Percentiles rank a stretch among this genome's conserved stretches.
These are phyloP conservation scores for Drosophila paramelanica DNA, from an alignment of 2,888 invertebrate species.

Conservation along the genomic window DNA sequence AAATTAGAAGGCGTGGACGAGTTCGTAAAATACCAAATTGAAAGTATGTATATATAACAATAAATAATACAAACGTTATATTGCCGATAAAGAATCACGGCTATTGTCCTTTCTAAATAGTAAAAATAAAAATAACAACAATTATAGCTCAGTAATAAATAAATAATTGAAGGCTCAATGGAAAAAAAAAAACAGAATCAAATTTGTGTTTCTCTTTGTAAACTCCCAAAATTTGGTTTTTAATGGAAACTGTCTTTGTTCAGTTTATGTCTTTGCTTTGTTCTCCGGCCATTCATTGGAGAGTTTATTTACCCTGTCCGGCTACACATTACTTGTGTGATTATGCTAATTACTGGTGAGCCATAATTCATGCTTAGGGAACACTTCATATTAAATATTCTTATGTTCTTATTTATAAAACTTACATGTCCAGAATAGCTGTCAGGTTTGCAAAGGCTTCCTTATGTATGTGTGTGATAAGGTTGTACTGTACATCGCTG, in stretches of 20 bases:
- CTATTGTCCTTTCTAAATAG: not conserved
- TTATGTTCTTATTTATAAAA: conserved; percentile 50
- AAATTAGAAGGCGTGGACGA: conserved; percentile 43
- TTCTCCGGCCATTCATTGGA: not conserved
- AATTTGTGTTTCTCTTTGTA: not conserved
- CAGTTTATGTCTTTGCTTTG: conserved; percentile 22
- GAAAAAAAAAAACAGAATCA: not conserved
- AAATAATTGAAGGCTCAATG: not conserved
- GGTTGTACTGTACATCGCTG: conserved; percentile 84
- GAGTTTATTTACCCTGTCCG: conserved; percentile 46
- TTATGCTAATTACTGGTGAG: conserved; percentile 55
- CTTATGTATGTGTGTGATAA: conserved; percentile 84
- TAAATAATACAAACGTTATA: conserved; percentile 8
- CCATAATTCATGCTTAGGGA: conserved; percentile 49
- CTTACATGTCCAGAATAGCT: conserved; percentile 86
- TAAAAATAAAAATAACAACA: not conserved
- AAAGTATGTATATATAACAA: conserved; percentile 20
- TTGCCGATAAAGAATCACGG: not conserved
- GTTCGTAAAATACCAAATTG: conserved; percentile 42
- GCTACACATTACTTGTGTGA: conserved; percentile 33
- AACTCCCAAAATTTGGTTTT: conserved; percentile 8
- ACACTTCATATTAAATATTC: conserved; percentile 21
- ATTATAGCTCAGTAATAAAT: too few relatives aligned
- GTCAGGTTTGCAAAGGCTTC: conserved; percentile 85
- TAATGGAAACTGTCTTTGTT: conserved; percentile 9